Conservation (phyloP, 1,140 invertebrate genomes). For the Centruroides vittatus region DNA sequence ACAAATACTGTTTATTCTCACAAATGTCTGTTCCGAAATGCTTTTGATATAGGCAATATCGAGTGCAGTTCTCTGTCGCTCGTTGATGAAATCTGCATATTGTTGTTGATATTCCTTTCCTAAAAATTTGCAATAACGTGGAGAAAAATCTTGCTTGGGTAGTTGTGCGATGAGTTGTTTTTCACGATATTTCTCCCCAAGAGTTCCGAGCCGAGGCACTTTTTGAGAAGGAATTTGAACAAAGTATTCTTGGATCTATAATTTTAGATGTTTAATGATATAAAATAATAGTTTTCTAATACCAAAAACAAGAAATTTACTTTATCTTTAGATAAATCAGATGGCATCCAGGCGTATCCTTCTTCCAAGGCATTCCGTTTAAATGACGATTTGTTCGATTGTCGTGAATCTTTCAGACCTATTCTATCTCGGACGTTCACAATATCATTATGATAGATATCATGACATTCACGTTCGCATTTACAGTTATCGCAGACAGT, state of each 20-base stretch:
- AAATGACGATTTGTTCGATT: too few relatives aligned
- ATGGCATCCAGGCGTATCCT: too few relatives aligned
- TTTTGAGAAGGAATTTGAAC: conserved; percentile 55
- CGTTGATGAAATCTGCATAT: conserved; percentile 77
- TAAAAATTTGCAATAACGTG: conserved; percentile 73
- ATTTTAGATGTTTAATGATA: too few relatives aligned
- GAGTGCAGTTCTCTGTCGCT: conserved; percentile 81
- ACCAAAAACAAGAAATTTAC: too few relatives aligned
- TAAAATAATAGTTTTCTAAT: too few relatives aligned
- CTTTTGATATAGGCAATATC: conserved; percentile 71
- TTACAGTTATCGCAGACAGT: too few relatives aligned
- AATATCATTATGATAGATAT: too few relatives aligned
- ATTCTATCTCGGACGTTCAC: too few relatives aligned
- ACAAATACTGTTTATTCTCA: conserved; percentile 19
- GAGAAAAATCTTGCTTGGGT: conserved; percentile 83
- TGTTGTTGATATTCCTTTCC: conserved; percentile 51
- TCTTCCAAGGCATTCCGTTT: too few relatives aligned
- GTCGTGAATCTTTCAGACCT: too few relatives aligned
- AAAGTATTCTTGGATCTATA: conserved; percentile 51
- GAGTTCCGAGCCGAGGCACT: conserved; percentile 54
- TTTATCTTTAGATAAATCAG: too few relatives aligned
- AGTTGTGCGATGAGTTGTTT: conserved; percentile 74
- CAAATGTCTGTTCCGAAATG: conserved; percentile 30
- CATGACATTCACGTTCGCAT: too few relatives aligned
- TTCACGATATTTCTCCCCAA: conserved; percentile 61